Evolutionary conservation across 2,797 vertebrate genomes (phyloP).

Genomic region (Threskiornis aethiopicus): DNA sequence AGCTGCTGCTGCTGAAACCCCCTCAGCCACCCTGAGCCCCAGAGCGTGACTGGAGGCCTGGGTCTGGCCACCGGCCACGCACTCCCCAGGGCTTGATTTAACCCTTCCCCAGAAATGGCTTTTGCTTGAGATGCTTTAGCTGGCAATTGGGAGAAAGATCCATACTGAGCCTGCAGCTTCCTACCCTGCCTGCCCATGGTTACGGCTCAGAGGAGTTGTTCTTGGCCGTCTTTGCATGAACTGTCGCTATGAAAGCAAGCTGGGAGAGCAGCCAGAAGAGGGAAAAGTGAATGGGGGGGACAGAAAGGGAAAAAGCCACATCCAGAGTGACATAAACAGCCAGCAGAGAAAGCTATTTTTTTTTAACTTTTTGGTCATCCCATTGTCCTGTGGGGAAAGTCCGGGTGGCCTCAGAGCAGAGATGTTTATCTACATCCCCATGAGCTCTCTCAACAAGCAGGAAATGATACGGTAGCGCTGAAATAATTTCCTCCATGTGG

Average conservation of each 20-base stretch:
- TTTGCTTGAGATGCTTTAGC: not conserved
- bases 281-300: fast-evolving
- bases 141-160: not conserved
- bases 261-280: not conserved
- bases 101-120: not conserved
- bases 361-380: not conserved
- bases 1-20: not conserved
- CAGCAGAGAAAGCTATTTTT: not conserved
- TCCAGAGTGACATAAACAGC: not conserved
- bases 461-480: not conserved
- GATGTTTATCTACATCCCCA: not conserved
- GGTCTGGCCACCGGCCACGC: fast-evolving
- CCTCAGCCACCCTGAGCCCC: not conserved
- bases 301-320: not conserved
- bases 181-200: not conserved
- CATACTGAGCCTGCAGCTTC: not conserved
- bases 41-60: fast-evolving
- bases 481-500: not conserved
- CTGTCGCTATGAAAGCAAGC: not conserved
- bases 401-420: fast-evolving
- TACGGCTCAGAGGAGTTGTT: fast-evolving
- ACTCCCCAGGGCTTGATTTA: not conserved
- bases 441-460: fast-evolving
- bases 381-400: not conserved
- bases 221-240: not conserved